Conservation (phyloP, 1,140 invertebrate species). For the Limonius californicus region DNA sequence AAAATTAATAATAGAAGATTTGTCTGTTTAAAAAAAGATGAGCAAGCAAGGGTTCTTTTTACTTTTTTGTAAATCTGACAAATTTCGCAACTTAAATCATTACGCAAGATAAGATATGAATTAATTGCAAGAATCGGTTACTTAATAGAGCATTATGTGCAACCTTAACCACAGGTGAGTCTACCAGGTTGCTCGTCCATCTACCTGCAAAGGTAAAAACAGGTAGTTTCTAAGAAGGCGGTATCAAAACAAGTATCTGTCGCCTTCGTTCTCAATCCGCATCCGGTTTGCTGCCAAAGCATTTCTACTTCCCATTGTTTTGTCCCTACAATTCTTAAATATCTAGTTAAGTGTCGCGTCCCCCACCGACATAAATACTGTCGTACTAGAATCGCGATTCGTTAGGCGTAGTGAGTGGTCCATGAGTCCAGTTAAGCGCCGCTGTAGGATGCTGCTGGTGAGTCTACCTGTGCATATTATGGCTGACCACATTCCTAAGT, state of each 20-base stretch:
- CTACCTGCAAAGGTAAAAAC: neutral
- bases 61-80: no score
- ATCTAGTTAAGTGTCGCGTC: slow-evolving; percentile 6
- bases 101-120: no score
- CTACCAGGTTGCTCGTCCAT: neutral
- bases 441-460: neutral
- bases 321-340: neutral
- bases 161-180: neutral
- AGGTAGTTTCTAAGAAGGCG: neutral
- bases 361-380: slow-evolving; percentile 5
- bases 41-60: no score
- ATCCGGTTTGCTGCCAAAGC: neutral
- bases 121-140: no score
- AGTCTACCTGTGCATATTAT: slow-evolving; percentile 1
- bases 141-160: neutral
- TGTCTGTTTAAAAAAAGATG: no score
- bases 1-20: no score
- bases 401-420: neutral
- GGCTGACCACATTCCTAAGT: neutral
- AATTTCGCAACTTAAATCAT: no score
- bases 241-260: neutral
- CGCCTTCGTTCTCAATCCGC: neutral
- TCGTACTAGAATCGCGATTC: slow-evolving; percentile 5
- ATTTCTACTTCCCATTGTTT: neutral
- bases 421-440: slow-evolving; percentile 10